Evolutionary conservation across 2,888 invertebrate genomes (phyloP), one percentile per base, ranked within the genome.

Genomic region (Drosophila sordidula): DNA sequence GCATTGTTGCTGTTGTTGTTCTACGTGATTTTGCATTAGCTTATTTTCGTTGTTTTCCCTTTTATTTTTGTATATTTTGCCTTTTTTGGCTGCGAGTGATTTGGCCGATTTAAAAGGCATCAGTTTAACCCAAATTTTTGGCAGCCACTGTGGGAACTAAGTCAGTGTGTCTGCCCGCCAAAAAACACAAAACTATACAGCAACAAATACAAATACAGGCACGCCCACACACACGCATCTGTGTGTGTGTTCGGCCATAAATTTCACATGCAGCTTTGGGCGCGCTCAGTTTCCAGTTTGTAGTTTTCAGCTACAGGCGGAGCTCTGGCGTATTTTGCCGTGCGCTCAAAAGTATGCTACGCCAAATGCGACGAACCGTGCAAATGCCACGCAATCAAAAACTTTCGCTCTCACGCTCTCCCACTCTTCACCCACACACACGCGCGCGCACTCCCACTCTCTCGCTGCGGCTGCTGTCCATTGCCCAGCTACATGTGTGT

Each of bases 11-110:
- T n/a, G 6, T 41, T 55, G 39, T 49, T 61, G 26, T 58, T 70
- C 56, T 58, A 54, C 75, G 86, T 85, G 88, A 85, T 82, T 82
- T 88, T 85, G 88, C 83, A 78, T 84, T 51, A 22, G 56, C 57
- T 54, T 57, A 14, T 36, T 46, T 45, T 26, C 36, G 39, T 29
- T 58, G 36, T 16, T 58, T 34, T 44, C 26, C 41, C n/a, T n/a
- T 38, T 38, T 58, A 42, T 47, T 34, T 65, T 49, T 34, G 8
- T 12, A 14, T 14, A 26, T 36, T 39, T 62, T 11, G 6, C 32
- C 8, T 41, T 58, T 45, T 29, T 38, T 14, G 29, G 29, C 12
- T 14, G 32, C 18, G 16, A 41, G 34, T 26, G 58, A 49, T 55
- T 54, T 68, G 70, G 49, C 57, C 58, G 65, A 63, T 67, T 79